Base-by-base conservation (phyloP, 1,140 invertebrate genomes). In the Arion vulgaris region DNA sequence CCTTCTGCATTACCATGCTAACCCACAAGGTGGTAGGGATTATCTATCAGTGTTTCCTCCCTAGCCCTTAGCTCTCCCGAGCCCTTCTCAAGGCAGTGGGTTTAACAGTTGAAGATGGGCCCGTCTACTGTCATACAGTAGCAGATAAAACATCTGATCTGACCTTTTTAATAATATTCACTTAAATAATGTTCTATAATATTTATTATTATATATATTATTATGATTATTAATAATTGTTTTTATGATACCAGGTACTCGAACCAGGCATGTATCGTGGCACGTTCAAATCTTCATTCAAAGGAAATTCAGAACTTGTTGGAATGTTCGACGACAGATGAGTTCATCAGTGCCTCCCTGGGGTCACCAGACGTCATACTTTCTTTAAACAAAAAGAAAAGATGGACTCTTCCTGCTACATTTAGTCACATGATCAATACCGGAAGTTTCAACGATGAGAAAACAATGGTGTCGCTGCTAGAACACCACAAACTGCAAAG, bases 401-500 rank as follows among this genome's bases (percentile, higher is more conserved):
- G 86, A 49, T 87, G 86, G 86, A 7, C 39, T 32, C 72, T 87
- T 0, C 84, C 86, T 0, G 51, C 77, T 1, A 41, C 71, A 1
- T 39, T 87, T 4, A 82, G 72, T 45, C 72, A 82, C 28, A 45
- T 84, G 34, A 85, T 87, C 26, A 34, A 38, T 15, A 78, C 45
- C 0, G 78, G 51, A 7, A 36, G 74, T 39, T 73, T 82, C 19
- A 39, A 41, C 23, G 68, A 84, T 1, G 32, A 34, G 0, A 69
- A 73, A 39, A 39, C 71, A 23, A 85, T 45, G 36, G 66, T 87
- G 36, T 82, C 82, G 4, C 26, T 87, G n/a, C 51, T 84, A 19
- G 84, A 87, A 73, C 74, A 76, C 5, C 86, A 87, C 72, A 87
- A 87, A 57, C 75, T 87, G 17, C 84, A 84, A 51, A 74, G 81